Percentiles rank a stretch among this genome's conserved stretches.
Evolutionary conservation across 2,113 vertebrate species (phyloP).

Genomic region (Callithrix jacchus): DNA sequence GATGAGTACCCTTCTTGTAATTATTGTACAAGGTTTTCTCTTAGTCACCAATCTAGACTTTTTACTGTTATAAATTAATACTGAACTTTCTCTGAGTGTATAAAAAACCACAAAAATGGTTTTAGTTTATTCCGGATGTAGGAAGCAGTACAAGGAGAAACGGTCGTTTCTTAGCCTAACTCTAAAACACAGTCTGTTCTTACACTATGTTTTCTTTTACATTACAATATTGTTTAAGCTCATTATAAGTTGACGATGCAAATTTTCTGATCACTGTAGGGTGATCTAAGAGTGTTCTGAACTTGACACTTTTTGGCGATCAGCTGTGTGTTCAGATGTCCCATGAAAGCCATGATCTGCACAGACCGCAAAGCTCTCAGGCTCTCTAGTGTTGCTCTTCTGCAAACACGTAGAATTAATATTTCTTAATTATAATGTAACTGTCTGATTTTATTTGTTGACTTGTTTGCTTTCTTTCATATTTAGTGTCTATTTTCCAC

Average conservation of each 20-base stretch:
- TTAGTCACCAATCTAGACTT: background rate
- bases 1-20: background rate
- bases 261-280: background rate
- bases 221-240: background rate
- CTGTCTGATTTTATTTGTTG: background rate
- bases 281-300: background rate
- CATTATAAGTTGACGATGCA: background rate
- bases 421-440: background rate
- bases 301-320: background rate
- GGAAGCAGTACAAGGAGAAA: background rate
- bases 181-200: background rate
- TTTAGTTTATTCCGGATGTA: background rate
- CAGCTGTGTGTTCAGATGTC: background rate
- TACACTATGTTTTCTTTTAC: background rate
- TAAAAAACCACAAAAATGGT: background rate
- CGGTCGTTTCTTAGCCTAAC: background rate
- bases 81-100: background rate
- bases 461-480: background rate
- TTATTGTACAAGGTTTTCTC: background rate
- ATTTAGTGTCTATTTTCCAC: background rate
- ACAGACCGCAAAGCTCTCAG: fast-evolving
- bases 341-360: background rate
- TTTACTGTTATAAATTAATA: background rate
- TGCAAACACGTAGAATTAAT: background rate
- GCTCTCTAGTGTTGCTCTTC: background rate